A percentile compares a stretch with the other conserved stretches of the same genome.
These are phyloP conservation scores for Condylura cristata DNA, from an alignment of 2,113 vertebrate genomes.

Conservation along the genomic window DNA sequence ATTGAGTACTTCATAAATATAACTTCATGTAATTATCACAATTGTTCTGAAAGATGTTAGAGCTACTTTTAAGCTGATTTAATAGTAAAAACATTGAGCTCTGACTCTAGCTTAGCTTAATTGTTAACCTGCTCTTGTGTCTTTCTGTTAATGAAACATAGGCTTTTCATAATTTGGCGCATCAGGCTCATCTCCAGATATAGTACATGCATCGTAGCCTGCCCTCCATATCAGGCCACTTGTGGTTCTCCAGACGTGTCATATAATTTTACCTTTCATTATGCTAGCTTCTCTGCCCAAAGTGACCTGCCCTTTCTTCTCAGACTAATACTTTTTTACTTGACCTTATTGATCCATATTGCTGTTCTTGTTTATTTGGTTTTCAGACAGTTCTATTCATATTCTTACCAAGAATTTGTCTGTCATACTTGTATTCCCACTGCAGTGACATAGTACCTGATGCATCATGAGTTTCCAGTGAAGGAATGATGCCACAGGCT, in stretches of 20 bases:
- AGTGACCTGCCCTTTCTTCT: neutral
- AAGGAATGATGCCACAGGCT: neutral
- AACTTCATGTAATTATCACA: constrained; percentile 13
- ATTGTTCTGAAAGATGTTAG: neutral
- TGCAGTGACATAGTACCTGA: neutral
- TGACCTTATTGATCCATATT: neutral
- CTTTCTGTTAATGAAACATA: neutral
- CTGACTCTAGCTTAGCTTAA: neutral
- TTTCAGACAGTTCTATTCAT: constrained; percentile 14
- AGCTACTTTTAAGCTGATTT: constrained; percentile 12
- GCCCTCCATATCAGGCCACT: neutral
- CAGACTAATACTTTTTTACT: constrained; percentile 22
- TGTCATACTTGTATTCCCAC: neutral
- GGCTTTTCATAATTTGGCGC: neutral
- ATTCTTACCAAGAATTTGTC: neutral
- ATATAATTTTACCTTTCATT: constrained; percentile 47
- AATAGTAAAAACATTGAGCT: neutral
- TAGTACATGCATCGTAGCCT: neutral
- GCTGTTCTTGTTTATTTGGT: neutral
- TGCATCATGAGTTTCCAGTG: neutral
- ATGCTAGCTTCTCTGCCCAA: neutral
- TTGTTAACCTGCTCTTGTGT: neutral
- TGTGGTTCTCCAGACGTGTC: neutral
- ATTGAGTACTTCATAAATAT: neutral
- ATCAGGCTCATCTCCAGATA: neutral